These are phyloP conservation scores for Venustoraphidia nigricollis DNA, from an alignment of 2,888 invertebrate genomes.

Conservation along the genomic window DNA sequence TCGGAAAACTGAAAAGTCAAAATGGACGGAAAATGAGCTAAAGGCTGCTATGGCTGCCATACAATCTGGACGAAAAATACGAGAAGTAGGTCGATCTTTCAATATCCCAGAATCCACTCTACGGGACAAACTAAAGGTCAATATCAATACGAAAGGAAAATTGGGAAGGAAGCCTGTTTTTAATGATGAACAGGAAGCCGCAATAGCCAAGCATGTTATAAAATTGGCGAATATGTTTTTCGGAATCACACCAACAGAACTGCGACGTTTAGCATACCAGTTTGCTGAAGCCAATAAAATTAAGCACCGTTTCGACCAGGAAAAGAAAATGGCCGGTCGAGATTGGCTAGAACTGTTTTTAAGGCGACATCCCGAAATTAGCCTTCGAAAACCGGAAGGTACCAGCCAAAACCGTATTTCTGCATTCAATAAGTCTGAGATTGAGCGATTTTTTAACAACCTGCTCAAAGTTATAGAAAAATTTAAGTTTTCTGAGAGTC, in stretches of 20 bases:
- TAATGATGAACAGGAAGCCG: constrained; percentile 13
- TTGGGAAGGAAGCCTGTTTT: constrained; percentile 12
- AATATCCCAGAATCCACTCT: constrained; percentile 7
- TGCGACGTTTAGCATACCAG: not conserved
- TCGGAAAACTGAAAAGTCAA: not conserved
- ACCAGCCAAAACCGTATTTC: no score
- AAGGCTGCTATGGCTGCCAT: constrained; percentile 2
- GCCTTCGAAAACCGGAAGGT: no score
- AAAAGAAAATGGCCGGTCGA: not conserved
- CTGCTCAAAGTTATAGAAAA: no score
- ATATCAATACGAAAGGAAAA: constrained; percentile 4
- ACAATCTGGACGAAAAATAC: constrained; percentile 4
- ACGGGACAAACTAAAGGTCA: constrained; percentile 1
- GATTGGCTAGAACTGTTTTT: no score
- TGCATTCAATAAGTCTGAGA: no score
- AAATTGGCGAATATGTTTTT: constrained; percentile 13
- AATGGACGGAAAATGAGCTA: not conserved
- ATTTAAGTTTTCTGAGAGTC: no score
- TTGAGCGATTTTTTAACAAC: no score
- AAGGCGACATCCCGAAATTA: no score
- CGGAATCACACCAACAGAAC: constrained; percentile 8
- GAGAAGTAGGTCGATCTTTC: constrained; percentile 5
- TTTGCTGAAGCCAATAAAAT: constrained; percentile 3
- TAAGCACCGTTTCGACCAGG: constrained; percentile 1
- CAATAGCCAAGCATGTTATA: constrained; percentile 11